Evolutionary conservation across 1,140 invertebrate genomes (phyloP), one percentile per base, ranked within the genome.

Genomic region (Schmidtea mediterranea): DNA sequence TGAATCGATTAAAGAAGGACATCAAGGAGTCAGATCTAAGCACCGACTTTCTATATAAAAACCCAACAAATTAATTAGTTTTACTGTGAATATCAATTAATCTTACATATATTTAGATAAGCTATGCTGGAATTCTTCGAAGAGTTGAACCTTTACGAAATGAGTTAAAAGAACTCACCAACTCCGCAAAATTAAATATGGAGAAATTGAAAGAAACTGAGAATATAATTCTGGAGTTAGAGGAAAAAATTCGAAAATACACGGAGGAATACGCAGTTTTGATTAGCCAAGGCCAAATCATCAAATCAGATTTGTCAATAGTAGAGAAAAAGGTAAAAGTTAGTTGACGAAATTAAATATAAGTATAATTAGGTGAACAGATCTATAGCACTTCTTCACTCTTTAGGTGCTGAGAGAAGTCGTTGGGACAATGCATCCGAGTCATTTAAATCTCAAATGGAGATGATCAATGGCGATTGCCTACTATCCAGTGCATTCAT

Each of bases 301-400:
- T 98, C 57, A 98, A 98, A 69, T 77, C 80, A 1, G 86, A 95
- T 66, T 70, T 97, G 54, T 80, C 86, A 57, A 83, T 80, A 64
- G 92, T 98, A 0, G 86, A 97, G 67, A 81, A 82, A 52, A 98
- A 97, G 73, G 89, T n/a, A n/a, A n/a, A n/a, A n/a, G n/a, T n/a
- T n/a, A n/a, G n/a, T n/a, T n/a, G n/a, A n/a, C n/a, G n/a, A n/a
- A n/a, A n/a, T n/a, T n/a, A n/a, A n/a, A n/a, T n/a, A n/a, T n/a
- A n/a, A n/a, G n/a, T n/a, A n/a, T n/a, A n/a, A n/a, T n/a, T n/a
- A n/a, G n/a, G n/a, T 98, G 36, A 82, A 92, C 62, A 72, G 92
- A 26, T 89, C 82, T 16, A 92, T 95, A 60, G 83, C 86, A 9
- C 68, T 98, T 13, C 68, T 98, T 16, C 82, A 86, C 69, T 80